Evolutionary conservation across 1,140 invertebrate species (phyloP).

Genomic region (Achroia grisella): DNA sequence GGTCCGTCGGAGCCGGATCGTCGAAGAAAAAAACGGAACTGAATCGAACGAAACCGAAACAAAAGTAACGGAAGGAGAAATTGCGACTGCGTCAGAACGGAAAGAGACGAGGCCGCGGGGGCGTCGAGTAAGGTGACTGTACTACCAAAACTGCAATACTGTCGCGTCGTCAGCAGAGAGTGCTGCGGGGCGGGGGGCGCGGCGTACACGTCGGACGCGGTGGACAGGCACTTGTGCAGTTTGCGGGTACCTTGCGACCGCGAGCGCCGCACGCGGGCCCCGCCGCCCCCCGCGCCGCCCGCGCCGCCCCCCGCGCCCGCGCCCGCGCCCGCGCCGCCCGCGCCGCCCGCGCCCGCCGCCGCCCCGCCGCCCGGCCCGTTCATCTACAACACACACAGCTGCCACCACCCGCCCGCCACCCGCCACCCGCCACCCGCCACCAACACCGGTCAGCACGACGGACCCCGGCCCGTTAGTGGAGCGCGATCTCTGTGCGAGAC

Average conservation of each 20-base stretch:
- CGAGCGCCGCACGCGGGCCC: conserved; percentile 77
- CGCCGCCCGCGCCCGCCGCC: conserved; percentile 70
- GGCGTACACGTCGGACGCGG: conserved; percentile 79
- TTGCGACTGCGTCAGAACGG: conserved; percentile 67
- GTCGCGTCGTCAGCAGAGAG: conserved; percentile 84
- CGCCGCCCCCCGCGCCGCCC: conserved; percentile 27
- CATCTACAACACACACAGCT: conserved; percentile 77
- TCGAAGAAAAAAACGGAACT: background rate
- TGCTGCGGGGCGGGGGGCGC: conserved; percentile 76
- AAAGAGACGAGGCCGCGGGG: conserved; percentile 44
- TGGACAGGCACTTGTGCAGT: conserved; percentile 90
- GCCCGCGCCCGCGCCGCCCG: conserved; percentile 18
- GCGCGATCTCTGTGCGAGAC: conserved; percentile 21
- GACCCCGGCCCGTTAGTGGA: conserved; percentile 8
- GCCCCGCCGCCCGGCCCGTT: conserved; percentile 77
- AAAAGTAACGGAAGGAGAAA: conserved; percentile 39
- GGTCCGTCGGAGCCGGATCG: background rate
- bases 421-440: background rate
- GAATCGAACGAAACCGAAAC: conserved; percentile 15
- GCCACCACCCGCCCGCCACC: background rate
- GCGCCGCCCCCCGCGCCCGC: conserved; percentile 47
- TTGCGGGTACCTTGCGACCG: conserved; percentile 93
- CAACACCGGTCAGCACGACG: background rate
- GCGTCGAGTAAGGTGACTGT: conserved; percentile 76
- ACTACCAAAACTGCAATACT: conserved; percentile 96